A percentile compares a stretch with the other conserved stretches of the same genome.
Conservation (phyloP, 2,797 vertebrate genomes). For the Melanotaenia boesemani region DNA sequence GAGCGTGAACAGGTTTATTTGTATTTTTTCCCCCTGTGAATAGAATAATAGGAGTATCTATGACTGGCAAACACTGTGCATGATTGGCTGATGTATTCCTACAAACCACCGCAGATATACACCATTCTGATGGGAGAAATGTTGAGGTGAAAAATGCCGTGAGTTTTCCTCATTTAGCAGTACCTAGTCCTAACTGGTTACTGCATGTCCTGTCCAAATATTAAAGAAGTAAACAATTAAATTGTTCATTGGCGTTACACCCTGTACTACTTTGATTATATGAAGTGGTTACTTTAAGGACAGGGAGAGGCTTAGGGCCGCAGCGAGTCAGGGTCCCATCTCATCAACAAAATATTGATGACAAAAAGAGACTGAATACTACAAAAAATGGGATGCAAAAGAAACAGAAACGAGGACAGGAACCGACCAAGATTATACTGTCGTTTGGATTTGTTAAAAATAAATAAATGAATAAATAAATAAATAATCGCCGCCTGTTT, state of each 20-base stretch:
- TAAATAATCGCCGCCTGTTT: slow-evolving; percentile 31
- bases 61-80: background rate
- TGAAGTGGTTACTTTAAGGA: background rate
- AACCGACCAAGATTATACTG: background rate
- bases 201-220: background rate
- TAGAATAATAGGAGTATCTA: background rate
- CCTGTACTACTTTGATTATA: background rate
- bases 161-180: background rate
- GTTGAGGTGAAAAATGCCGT: no score
- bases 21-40: background rate
- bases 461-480: background rate
- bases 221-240: background rate
- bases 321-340: background rate
- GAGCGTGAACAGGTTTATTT: no score
- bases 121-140: background rate
- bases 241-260: background rate
- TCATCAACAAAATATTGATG: background rate
- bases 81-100: background rate
- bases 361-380: background rate
- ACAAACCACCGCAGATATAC: background rate
- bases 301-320: background rate
- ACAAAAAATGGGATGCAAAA: background rate
- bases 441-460: background rate
- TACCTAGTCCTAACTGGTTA: background rate
- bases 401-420: background rate